Evolutionary conservation across 2,113 vertebrate genomes (phyloP), one percentile per base, ranked within the genome.

Genomic region (Pantherophis guttatus): DNA sequence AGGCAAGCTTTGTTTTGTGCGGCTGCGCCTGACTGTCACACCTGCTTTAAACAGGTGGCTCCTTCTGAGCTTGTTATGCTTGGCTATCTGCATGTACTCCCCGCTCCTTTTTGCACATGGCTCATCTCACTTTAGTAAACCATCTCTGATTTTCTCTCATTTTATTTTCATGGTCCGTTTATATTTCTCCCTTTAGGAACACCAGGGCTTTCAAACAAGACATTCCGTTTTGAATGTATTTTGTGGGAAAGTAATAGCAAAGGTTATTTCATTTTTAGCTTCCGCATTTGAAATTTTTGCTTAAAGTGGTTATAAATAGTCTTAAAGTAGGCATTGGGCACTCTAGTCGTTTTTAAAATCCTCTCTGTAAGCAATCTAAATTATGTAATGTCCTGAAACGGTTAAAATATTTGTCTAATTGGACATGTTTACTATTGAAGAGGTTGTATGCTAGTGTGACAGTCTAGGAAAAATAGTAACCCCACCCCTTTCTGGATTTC

Each of bases 61-160:
- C 15, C 54, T 85, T 89, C 65, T 93, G 92, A 93, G 57, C 87
- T 92, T 13, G 29, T 88, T 65, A 65, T 90, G 70, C 54, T 12
- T 23, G n/a, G n/a, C 11, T 65, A 52, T 93, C 85, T 90, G 65
- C 92, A 93, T 86, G 89, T 52, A 2, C 19, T 50, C 6, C 57
- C 87, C 15, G 7, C 57, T 55, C n/a, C 54, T 1, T 75, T 90
- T 93, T 93, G 70, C 54, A 85, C n/a, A 58, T 21, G 17, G n/a
- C 58, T 59, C 29, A 33, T 93, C 54, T 85, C 70, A n/a, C 24
- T 59, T 90, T 85, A 86, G 52, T 85, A 93, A 93, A 23, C 17
- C 39, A 21, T 26, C 62, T 2, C 24, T 50, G 39, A 85, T 48
- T 48, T 48, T 48, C 44, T 48, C 44, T 48, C 54, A 33, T 58